Conservation (phyloP, 2,888 invertebrate species). For the Sphecodes monilicornis region DNA sequence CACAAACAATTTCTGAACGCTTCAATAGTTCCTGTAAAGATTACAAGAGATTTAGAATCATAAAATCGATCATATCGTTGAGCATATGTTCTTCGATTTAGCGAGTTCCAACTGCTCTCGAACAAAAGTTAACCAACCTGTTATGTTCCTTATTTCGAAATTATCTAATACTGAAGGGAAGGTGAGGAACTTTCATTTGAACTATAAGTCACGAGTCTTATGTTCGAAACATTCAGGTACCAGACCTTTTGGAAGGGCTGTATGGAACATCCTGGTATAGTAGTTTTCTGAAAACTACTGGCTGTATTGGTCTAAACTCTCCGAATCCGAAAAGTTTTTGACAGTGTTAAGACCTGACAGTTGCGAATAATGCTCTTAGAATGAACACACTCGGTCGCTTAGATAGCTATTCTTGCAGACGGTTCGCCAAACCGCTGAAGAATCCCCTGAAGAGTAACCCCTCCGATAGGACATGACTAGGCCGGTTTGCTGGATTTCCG, state of each 20-base stretch:
- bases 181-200: neutral
- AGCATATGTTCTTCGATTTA: neutral
- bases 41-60: no score
- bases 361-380: neutral
- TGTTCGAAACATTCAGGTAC: neutral
- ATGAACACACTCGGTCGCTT: neutral
- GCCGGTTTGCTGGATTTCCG: conserved; percentile 13
- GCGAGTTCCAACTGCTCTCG: neutral
- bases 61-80: no score
- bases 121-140: neutral
- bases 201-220: neutral
- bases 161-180: neutral
- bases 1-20: no score
- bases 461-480: neutral
- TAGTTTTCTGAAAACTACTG: neutral
- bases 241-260: neutral
- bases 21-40: no score
- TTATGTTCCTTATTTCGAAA: neutral
- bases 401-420: neutral
- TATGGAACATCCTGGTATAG: neutral
- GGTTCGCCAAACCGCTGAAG: neutral
- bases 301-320: neutral
- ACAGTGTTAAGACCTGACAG: neutral
- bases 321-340: neutral
- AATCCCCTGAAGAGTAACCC: neutral